Base-by-base conservation (phyloP, 2,888 invertebrate species). In the Eupithecia abbreviata region DNA sequence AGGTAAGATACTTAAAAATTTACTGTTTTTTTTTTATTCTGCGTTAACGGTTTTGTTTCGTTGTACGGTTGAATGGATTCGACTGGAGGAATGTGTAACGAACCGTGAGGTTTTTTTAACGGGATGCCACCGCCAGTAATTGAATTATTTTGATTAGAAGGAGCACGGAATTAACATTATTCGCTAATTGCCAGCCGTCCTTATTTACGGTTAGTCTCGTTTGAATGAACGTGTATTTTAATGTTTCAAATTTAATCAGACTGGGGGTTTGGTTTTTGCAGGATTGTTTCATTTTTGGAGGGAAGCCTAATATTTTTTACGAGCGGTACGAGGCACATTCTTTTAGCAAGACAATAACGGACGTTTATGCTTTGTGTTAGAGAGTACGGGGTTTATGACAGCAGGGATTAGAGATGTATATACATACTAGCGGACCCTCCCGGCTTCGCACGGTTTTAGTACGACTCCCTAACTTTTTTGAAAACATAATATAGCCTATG, bases 1-100 rank as follows among this genome's bases (percentile, higher is more conserved):
- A 91, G 93, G 93, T 93, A 88, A 90, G 80, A 71, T 47, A 69
- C 30, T 80, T 83, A 81, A 71, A 83, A 81, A 80, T 79, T 79
- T 74, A 70, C 71, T 81, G 74, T 71, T 77, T 75, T 77, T 77
- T 75, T 77, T 77, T 70, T 74, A 74, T 67, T 67, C 45, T 67
- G 66, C 55, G 15, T 78, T 66, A 74, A 75, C 66, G 70, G 49
- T 72, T 51, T 67, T 58, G n/a, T 67, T 45, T 68, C n/a, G 67
- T 43, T 70, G 51, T 45, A 71, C 10, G 67, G 13, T 66, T 73
- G 71, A 74, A 71, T 65, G 72, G 42, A 71, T 73, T 62, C 71
- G 49, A 73, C 43, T 43, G 62, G 62, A 62, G 49, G n/a, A 68
- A 62, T 76, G 74, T 77, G 49, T 65, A 77, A 70, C 72, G 70